phyloP scores from a whole-genome alignment of 2,113 vertebrate species.

The Bubo scandiacus region DNA sequence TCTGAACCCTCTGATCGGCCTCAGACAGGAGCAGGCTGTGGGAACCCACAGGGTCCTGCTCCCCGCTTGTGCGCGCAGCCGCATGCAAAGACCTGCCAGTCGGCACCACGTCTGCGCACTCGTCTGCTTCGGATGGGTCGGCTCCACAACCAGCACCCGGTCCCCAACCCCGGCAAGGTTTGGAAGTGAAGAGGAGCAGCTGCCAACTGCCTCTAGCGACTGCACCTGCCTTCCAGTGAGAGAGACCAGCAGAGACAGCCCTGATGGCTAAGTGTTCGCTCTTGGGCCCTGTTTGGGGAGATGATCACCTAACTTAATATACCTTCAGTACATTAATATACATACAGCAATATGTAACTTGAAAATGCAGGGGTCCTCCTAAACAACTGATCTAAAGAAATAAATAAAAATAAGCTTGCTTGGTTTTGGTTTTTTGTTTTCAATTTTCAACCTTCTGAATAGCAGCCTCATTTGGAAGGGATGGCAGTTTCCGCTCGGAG shows the following conservation, averaged over 20 bases:
- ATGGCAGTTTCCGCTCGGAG: not conserved
- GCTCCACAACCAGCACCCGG: not conserved
- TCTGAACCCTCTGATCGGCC: not conserved
- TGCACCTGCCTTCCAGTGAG: accelerated
- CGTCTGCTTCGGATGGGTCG: not conserved
- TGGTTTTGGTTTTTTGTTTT: not conserved
- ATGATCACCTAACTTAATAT: too few species aligned
- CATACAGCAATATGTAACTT: not conserved
- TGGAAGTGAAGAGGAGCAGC: not conserved
- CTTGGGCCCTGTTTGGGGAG: not conserved
- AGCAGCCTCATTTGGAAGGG: not conserved
- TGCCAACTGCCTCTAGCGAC: not conserved
- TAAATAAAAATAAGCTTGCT: not conserved
- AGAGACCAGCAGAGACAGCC: not conserved
- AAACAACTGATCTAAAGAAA: too few species aligned
- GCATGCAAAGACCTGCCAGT: not conserved
- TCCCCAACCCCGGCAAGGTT: not conserved
- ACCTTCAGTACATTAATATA: not conserved
- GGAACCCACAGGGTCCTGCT: not conserved
- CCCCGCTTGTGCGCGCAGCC: accelerated
- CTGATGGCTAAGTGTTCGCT: too few species aligned
- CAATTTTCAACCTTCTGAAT: not conserved
- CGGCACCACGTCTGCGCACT: accelerated
- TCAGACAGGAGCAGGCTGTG: not conserved
- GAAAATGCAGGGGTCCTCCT: not conserved